Evolutionary conservation across 2,888 invertebrate genomes (phyloP).

Genomic region (Drymonia ruficornis): DNA sequence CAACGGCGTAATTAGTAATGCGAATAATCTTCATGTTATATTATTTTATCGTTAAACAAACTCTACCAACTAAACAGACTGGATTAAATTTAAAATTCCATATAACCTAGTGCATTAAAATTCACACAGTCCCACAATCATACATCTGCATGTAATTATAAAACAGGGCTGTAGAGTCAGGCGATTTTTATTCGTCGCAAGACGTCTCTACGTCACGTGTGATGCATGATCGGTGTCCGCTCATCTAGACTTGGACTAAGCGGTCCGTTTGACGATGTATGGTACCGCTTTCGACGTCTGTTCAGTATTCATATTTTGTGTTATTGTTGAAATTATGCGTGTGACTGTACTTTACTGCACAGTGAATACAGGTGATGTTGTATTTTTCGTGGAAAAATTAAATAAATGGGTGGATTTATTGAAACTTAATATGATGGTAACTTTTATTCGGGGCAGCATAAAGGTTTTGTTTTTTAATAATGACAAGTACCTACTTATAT

Average conservation of each 20-base stretch:
- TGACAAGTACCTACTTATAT: too few species aligned
- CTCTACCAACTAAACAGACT: background rate
- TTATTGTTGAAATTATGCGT: conserved; percentile 34
- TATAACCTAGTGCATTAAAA: background rate
- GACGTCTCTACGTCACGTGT: conserved; percentile 55
- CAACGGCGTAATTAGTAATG: too few species aligned
- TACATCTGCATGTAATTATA: conserved; percentile 32
- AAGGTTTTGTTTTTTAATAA: too few species aligned
- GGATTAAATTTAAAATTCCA: background rate
- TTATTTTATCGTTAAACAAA: too few species aligned
- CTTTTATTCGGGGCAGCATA: too few species aligned
- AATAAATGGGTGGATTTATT: too few species aligned
- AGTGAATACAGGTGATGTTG: too few species aligned
- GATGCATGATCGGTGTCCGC: conserved; percentile 71
- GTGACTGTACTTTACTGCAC: background rate
- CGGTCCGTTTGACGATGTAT: conserved; percentile 57
- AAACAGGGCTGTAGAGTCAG: conserved; percentile 41
- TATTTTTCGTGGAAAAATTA: too few species aligned
- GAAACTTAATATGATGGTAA: too few species aligned
- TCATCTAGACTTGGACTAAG: conserved; percentile 67
- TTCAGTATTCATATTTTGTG: conserved; percentile 37
- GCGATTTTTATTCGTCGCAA: conserved; percentile 67
- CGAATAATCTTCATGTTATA: too few species aligned
- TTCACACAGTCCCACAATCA: background rate
- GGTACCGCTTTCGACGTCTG: conserved; percentile 50